Evolutionary conservation across 2,113 vertebrate species (phyloP).

Genomic region (Micromys minutus): DNA sequence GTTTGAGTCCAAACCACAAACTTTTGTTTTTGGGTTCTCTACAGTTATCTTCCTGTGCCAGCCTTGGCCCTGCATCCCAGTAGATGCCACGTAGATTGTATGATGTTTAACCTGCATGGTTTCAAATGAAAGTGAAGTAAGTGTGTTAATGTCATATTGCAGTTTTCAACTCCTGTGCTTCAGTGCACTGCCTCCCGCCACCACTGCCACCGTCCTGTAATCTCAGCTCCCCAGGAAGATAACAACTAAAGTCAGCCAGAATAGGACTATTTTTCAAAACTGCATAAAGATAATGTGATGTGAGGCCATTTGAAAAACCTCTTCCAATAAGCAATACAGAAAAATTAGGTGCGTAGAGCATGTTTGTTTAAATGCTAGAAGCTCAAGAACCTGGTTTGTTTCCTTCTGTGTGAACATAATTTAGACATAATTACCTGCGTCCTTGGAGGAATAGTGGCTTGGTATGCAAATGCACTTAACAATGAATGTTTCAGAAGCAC

Average conservation of each 20-base stretch:
- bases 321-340: slow-evolving; percentile 21
- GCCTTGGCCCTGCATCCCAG: neutral
- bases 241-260: neutral
- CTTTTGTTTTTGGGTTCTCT: slow-evolving; percentile 44
- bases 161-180: slow-evolving; percentile 28
- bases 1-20: neutral
- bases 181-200: neutral
- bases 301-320: neutral
- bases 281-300: neutral
- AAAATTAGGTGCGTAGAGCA: slow-evolving; percentile 20
- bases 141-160: neutral
- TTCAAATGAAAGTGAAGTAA: slow-evolving; percentile 58
- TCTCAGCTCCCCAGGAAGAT: neutral
- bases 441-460: slow-evolving; percentile 4
- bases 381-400: slow-evolving; percentile 18
- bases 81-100: neutral
- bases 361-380: slow-evolving; percentile 28
- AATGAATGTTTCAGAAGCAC: neutral
- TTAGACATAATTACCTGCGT: neutral
- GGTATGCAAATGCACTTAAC: neutral
- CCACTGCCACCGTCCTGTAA: neutral
- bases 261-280: neutral
- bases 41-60: neutral
- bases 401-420: neutral
- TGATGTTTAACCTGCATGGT: neutral